phyloP scores from a whole-genome alignment of 2,113 vertebrate species.

The Garra rufa region DNA sequence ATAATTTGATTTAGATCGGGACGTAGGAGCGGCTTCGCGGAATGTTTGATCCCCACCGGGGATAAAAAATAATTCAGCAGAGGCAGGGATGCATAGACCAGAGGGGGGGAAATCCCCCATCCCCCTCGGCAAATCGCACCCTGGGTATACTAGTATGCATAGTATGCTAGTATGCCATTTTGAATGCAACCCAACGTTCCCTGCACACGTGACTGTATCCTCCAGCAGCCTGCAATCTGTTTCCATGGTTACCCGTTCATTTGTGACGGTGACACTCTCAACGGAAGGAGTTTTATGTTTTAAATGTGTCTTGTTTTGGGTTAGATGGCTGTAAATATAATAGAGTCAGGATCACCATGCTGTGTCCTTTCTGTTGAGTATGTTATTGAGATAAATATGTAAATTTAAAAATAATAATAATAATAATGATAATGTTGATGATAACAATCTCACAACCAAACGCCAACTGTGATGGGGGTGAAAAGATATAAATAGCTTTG shows the following conservation, averaged over 20 bases:
- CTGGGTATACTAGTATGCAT: neutral
- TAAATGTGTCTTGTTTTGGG: conserved; percentile 71
- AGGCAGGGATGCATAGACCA: too few species aligned
- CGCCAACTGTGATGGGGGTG: conserved; percentile 55
- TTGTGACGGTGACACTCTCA: conserved; percentile 55
- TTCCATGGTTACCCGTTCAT: conserved; percentile 57
- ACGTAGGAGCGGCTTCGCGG: too few species aligned
- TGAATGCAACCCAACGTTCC: neutral
- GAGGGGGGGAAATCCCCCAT: too few species aligned
- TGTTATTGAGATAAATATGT: conserved; percentile 76
- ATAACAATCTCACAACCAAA: conserved; percentile 56
- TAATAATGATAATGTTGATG: conserved; percentile 50
- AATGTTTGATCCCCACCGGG: too few species aligned
- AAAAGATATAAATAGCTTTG: conserved; percentile 46
- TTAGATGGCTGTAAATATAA: conserved; percentile 78
- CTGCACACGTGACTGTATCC: conserved; percentile 24
- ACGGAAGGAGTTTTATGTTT: conserved; percentile 53
- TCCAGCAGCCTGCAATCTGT: conserved; percentile 43
- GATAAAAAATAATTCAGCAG: too few species aligned
- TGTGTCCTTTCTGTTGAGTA: conserved; percentile 79
- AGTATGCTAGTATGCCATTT: neutral
- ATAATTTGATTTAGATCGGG: too few species aligned
- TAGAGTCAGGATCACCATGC: conserved; percentile 70
- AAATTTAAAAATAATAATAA: conserved; percentile 64
- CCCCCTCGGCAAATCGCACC: too few species aligned